phyloP scores from a whole-genome alignment of 2,797 vertebrate genomes.

The Gobionotothen gibberifrons region DNA sequence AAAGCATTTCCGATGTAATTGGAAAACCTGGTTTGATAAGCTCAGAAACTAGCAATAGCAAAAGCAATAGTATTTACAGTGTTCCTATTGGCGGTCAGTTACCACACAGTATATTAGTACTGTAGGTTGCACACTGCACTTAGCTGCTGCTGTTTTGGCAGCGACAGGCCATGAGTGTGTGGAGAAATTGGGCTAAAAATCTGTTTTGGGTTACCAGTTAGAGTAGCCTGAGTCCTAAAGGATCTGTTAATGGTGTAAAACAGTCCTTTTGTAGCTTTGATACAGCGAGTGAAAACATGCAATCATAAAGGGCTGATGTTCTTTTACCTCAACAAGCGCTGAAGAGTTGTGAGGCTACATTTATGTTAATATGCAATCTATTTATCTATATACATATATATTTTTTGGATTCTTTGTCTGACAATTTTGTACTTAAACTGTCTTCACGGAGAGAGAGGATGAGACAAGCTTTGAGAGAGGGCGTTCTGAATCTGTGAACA shows the following conservation, averaged over 20 bases:
- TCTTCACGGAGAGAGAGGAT: conserved; percentile 45
- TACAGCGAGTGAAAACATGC: conserved; percentile 8
- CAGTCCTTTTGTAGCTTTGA: conserved; percentile 8
- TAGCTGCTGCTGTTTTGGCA: conserved; percentile 61
- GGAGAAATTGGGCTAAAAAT: not conserved
- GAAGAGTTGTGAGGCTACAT: conserved; percentile 39
- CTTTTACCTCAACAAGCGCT: conserved; percentile 49
- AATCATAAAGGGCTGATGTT: conserved; percentile 43
- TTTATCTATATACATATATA: conserved; percentile 45
- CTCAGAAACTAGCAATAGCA: conserved; percentile 22
- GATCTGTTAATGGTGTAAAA: conserved; percentile 13
- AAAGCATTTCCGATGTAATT: conserved; percentile 19
- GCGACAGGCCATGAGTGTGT: conserved; percentile 25
- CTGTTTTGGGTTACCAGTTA: conserved; percentile 10
- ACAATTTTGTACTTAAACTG: conserved; percentile 77
- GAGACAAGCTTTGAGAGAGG: conserved; percentile 30
- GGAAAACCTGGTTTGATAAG: conserved; percentile 21
- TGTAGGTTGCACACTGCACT: conserved; percentile 61
- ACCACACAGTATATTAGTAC: conserved; percentile 19
- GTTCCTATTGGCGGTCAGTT: conserved; percentile 24
- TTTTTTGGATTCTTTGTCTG: conserved; percentile 52
- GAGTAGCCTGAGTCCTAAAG: conserved; percentile 18
- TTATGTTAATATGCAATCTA: conserved; percentile 71
- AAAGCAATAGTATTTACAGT: conserved; percentile 44
- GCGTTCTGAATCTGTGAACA: conserved; percentile 25